These are phyloP conservation scores for Diorhabda carinulata DNA, from an alignment of 1,140 invertebrate genomes.

Conservation along the genomic window DNA sequence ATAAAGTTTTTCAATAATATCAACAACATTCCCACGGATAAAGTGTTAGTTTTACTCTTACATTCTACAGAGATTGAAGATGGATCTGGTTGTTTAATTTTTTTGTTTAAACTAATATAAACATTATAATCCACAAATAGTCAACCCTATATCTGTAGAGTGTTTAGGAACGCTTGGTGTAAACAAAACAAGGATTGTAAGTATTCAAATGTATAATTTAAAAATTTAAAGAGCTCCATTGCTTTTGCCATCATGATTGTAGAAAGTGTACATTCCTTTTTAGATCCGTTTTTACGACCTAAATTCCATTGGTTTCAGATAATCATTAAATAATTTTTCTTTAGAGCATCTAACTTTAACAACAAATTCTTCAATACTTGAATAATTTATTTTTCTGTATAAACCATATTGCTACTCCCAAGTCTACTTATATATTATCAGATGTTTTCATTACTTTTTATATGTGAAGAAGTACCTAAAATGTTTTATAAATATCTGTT, in stretches of 20 bases:
- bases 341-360: neutral
- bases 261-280: slow-evolving; percentile 20
- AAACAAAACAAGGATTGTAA: slow-evolving; percentile 20
- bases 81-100: slow-evolving; percentile 1
- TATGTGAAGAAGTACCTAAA: too few species aligned
- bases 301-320: slow-evolving; percentile 19
- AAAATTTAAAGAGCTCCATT: neutral
- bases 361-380: slow-evolving; percentile 4
- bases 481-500: too few species aligned
- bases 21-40: neutral
- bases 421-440: too few species aligned
- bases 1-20: neutral
- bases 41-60: neutral
- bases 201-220: slow-evolving; percentile 7
- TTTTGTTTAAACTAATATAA: slow-evolving; percentile 1
- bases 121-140: neutral
- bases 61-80: neutral
- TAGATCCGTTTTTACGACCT: slow-evolving; percentile 22
- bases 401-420: slow-evolving; percentile 12
- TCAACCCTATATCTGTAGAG: slow-evolving; percentile 12
- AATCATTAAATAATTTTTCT: slow-evolving; percentile 12
- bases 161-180: slow-evolving; percentile 17
- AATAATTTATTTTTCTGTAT: neutral
- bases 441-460: too few species aligned
- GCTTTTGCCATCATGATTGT: slow-evolving; percentile 6